These are phyloP conservation scores for Helobdella robusta DNA, from an alignment of 2,888 invertebrate genomes.

Conservation along the genomic window DNA sequence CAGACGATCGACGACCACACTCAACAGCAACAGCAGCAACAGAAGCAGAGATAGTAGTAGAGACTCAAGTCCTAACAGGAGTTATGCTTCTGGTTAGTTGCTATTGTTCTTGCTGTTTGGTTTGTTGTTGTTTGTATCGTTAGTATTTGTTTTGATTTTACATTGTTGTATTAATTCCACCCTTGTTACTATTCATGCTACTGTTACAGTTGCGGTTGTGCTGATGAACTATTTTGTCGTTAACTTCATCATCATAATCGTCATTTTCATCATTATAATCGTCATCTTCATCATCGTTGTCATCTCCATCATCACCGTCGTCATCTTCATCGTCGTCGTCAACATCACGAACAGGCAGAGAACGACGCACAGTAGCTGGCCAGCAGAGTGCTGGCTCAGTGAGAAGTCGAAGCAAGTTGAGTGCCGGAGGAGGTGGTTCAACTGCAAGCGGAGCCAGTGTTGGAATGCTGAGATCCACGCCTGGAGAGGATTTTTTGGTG, in stretches of 20 bases:
- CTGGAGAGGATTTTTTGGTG: slow-evolving; percentile 19
- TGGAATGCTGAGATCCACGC: slow-evolving; percentile 14
- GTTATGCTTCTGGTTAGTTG: background rate
- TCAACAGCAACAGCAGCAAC: background rate
- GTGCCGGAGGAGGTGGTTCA: slow-evolving; percentile 14
- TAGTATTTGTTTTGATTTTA: background rate
- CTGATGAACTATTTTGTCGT: too few species aligned
- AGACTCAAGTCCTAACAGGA: slow-evolving; percentile 48
- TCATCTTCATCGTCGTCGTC: too few species aligned
- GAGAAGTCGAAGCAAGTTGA: too few species aligned
- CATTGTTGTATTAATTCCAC: too few species aligned
- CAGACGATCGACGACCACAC: slow-evolving; percentile 13
- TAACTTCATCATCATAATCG: background rate
- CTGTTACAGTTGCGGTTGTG: too few species aligned
- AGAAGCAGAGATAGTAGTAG: slow-evolving; percentile 49
- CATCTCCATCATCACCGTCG: background rate
- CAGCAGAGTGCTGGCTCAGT: too few species aligned
- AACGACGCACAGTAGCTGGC: too few species aligned
- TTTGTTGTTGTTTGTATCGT: background rate
- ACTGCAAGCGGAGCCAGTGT: slow-evolving; percentile 1
- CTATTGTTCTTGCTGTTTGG: background rate
- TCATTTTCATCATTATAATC: background rate
- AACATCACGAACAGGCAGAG: too few species aligned
- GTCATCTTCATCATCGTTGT: background rate
- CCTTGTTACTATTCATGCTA: too few species aligned